Evolutionary conservation across 2,797 vertebrate species (phyloP).

Genomic region (Prunella strophiata): DNA sequence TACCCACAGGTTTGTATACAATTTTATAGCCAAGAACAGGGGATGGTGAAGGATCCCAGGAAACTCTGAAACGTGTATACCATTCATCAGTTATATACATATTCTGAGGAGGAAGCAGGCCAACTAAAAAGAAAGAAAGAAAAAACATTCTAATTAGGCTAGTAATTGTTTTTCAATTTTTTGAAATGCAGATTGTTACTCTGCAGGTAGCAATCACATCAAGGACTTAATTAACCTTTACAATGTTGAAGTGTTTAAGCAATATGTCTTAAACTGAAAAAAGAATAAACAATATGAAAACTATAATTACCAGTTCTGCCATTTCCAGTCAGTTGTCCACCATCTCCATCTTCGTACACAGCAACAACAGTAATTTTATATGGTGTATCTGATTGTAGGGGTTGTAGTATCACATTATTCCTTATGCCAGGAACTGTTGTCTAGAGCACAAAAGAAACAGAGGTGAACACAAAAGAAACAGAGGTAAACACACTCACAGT

Average conservation of each 20-base stretch:
- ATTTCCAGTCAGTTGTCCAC: conserved; percentile 86
- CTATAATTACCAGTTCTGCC: conserved; percentile 86
- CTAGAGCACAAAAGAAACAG: conserved; percentile 73
- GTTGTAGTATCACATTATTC: conserved; percentile 90
- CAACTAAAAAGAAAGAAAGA: conserved; percentile 79
- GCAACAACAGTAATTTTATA: conserved; percentile 96
- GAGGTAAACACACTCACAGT: background rate
- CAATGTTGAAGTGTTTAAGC: background rate
- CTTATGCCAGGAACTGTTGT: conserved; percentile 91
- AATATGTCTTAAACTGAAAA: background rate
- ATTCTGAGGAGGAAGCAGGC: conserved; percentile 89
- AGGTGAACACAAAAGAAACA: background rate
- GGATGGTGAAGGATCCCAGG: conserved; percentile 90
- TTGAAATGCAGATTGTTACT: background rate
- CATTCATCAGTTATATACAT: conserved; percentile 95
- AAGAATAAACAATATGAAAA: background rate
- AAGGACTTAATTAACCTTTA: background rate
- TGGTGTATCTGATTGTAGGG: conserved; percentile 88
- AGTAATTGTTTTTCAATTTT: background rate
- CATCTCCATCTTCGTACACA: conserved; percentile 90
- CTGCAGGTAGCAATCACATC: background rate
- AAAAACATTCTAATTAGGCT: background rate
- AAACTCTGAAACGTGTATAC: conserved; percentile 96
- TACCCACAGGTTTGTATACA: conserved; percentile 90
- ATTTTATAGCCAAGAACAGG: conserved; percentile 95